Conservation (phyloP, 2,888 invertebrate genomes). For the Parelbella ahira region DNA sequence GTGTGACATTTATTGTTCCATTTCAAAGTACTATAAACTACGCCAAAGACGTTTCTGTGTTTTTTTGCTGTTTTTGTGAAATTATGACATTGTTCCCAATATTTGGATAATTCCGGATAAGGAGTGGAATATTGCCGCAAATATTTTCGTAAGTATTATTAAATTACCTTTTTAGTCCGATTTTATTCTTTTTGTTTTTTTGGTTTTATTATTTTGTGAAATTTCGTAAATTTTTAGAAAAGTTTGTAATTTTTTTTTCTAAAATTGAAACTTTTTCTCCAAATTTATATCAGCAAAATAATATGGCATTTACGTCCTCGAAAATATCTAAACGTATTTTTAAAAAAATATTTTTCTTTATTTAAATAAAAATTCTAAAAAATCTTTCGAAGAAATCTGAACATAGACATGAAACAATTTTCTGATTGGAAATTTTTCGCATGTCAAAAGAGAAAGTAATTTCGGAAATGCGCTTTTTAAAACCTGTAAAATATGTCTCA, state of each 20-base stretch:
- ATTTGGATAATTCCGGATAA: constrained; percentile 76
- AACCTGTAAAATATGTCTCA: constrained; percentile 2
- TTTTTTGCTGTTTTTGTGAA: constrained; percentile 53
- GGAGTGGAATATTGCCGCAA: constrained; percentile 70
- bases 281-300: too few species aligned
- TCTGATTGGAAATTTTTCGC: neutral
- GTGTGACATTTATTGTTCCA: constrained; percentile 53
- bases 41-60: constrained; percentile 49
- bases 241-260: constrained; percentile 9
- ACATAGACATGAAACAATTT: too few species aligned
- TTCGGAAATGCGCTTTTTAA: neutral
- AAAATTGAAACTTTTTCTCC: constrained; percentile 5
- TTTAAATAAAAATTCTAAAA: too few species aligned
- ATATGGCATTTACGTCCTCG: too few species aligned
- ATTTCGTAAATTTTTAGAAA: neutral
- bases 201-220: too few species aligned
- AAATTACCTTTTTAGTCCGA: constrained; percentile 16
- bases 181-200: too few species aligned
- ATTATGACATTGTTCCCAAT: constrained; percentile 67
- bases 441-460: neutral
- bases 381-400: too few species aligned
- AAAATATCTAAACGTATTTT: too few species aligned
- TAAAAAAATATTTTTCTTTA: too few species aligned
- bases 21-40: constrained; percentile 59
- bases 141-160: constrained; percentile 77